Base-by-base conservation (phyloP, 1,140 invertebrate species). In the Aphelenchoides fujianensis region DNA sequence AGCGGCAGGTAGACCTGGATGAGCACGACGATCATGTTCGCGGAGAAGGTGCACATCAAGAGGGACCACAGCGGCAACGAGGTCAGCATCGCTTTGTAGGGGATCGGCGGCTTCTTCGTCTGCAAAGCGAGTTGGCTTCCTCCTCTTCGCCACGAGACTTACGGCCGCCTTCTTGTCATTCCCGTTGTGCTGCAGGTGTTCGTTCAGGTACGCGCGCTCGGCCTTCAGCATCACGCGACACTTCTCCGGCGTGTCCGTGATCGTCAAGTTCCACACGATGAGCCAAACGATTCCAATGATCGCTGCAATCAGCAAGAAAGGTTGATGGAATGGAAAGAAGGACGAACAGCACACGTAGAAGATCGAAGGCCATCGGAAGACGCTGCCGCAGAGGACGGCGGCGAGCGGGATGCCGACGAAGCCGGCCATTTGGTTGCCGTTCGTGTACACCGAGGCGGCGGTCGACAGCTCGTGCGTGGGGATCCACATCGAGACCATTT, bases 401-500 rank as follows among this genome's bases (percentile, higher is more conserved):
- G 76, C 68, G 0, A 68, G 41, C 12, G 77, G 77, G 35, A 61
- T 31, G 35, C 71, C 71, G 27, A 72, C 19, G 52, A 68, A 27
- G 16, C 71, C 76, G 31, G 76, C 76, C 19, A 78, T 32, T 37
- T 72, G 70, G 59, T 79, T 79, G 37, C 76, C 76, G 28, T 71
- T 73, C 16, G 76, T 78, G 55, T 74, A 78, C 2, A 78, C 57
- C n/a, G 78, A 69, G 30, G 75, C 68, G 0, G 77, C 77, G 19
- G 77, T 80, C 68, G 70, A 73, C 55, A 77, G 32, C 52, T 79
- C 77, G n/a, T 64, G 68, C 16, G 57, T 73, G 27, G 77, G 77
- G 57, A 79, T 76, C 77, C 77, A 79, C 30, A 68, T 64, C 16
- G 64, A 71, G 9, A 79, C 66, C 5, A 78, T 61, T 48, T 78